Conservation (phyloP, 2,113 vertebrate genomes). For the Nibea coibor region DNA sequence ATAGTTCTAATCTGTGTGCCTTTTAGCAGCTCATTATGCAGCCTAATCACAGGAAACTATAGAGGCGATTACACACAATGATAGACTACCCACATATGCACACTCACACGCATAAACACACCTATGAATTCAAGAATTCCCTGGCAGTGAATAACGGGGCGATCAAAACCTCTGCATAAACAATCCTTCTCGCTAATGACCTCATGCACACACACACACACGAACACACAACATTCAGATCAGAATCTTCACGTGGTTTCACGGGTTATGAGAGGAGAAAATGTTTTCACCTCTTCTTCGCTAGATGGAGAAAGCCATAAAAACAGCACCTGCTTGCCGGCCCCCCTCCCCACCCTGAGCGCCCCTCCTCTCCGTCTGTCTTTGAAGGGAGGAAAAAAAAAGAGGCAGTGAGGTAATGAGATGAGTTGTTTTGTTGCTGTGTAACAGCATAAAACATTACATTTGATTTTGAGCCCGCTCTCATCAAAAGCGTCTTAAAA, state of each 20-base stretch:
- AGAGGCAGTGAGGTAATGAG: conserved; percentile 49
- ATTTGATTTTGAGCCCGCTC: conserved; percentile 10
- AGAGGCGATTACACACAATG: conserved; percentile 47
- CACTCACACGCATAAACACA: conserved; percentile 13
- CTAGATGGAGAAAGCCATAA: conserved; percentile 67
- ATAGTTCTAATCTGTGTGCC: conserved; percentile 47
- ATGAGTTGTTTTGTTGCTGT: conserved; percentile 50
- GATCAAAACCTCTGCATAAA: conserved; percentile 50
- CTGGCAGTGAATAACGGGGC: conserved; percentile 45
- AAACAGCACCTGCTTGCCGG: conserved; percentile 84
- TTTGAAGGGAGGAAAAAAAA: conserved; percentile 29
- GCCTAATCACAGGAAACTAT: conserved; percentile 69
- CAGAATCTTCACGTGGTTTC: conserved; percentile 61
- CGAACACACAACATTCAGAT: neutral
- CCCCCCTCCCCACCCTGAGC: conserved; percentile 47
- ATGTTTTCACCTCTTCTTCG: conserved; percentile 78
- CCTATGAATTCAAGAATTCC: conserved; percentile 30
- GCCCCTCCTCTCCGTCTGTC: conserved; percentile 6
- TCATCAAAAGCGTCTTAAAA: conserved; percentile 25
- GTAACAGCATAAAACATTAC: conserved; percentile 30
- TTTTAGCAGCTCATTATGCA: conserved; percentile 73
- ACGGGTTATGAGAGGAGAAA: conserved; percentile 72
- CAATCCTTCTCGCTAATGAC: conserved; percentile 58
- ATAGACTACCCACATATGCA: conserved; percentile 1
- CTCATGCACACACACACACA: conserved; percentile 42